These are phyloP conservation scores for Balearica regulorum DNA, from an alignment of 2,797 vertebrate species.

Conservation along the genomic window DNA sequence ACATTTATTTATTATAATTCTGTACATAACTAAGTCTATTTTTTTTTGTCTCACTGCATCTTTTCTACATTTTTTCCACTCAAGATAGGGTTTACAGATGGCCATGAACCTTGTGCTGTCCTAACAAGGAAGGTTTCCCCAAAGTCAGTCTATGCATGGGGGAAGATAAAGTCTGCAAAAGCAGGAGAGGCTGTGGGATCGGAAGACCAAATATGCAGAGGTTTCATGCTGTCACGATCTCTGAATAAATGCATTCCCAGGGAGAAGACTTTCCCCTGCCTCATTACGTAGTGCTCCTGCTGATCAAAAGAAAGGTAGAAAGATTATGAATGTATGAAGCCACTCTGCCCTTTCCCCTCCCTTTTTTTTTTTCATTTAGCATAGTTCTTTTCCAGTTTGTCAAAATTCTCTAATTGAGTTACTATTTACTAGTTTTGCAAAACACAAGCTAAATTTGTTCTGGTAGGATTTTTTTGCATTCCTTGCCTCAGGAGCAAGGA, in stretches of 20 bases:
- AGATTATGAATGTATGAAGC: constrained; percentile 2
- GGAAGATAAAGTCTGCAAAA: not conserved
- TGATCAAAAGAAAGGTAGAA: constrained; percentile 28
- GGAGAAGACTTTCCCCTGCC: not conserved
- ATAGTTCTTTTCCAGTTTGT: not conserved
- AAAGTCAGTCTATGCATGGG: not conserved
- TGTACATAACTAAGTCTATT: not conserved
- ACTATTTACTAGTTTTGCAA: not conserved
- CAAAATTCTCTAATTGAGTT: not conserved
- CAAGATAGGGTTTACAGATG: not conserved
- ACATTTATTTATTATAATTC: not conserved
- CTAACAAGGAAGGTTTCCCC: not conserved
- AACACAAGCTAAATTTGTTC: not conserved
- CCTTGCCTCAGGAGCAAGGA: not conserved
- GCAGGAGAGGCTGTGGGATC: not conserved
- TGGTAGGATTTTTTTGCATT: not conserved
- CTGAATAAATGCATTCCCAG: constrained; percentile 28
- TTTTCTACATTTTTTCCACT: not conserved
- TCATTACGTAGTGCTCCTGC: not conserved
- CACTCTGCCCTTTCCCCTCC: not conserved
- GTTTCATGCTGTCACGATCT: constrained; percentile 17
- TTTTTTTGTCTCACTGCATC: not conserved
- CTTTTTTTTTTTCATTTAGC: not conserved
- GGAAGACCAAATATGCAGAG: not conserved
- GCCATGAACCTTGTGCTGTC: not conserved